These are phyloP conservation scores for Rhogogaster chlorosoma DNA, from an alignment of 2,888 invertebrate genomes.

Conservation along the genomic window DNA sequence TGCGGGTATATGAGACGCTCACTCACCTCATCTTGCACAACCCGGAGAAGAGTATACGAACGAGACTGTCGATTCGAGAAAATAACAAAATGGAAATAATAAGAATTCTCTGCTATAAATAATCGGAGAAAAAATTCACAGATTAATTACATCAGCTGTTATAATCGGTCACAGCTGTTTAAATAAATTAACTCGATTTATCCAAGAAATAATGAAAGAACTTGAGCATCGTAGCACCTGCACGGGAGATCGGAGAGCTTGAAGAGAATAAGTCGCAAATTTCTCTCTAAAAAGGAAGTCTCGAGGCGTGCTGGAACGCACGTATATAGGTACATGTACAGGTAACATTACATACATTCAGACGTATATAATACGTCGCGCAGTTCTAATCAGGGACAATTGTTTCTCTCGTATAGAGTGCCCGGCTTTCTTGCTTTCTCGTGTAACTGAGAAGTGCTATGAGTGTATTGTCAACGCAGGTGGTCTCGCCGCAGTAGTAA, in stretches of 20 bases:
- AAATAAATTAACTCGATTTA: not conserved
- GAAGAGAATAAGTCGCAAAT: not conserved
- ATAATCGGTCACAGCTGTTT: not conserved
- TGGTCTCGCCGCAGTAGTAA: not conserved
- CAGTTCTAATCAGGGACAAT: conserved; percentile 36
- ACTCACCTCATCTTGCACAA: not conserved
- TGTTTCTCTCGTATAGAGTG: conserved; percentile 10
- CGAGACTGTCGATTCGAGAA: not conserved
- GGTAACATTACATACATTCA: not conserved
- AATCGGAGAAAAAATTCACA: not conserved
- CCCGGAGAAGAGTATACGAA: not conserved
- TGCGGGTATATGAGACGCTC: conserved; percentile 7
- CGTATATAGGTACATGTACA: not conserved
- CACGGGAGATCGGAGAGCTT: not conserved
- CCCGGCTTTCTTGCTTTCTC: conserved; percentile 38
- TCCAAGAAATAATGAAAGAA: not conserved
- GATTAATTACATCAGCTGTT: not conserved
- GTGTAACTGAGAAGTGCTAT: conserved; percentile 29
- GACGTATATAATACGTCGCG: not conserved
- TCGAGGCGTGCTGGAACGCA: not conserved
- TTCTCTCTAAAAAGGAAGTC: conserved; percentile 9
- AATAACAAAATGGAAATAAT: not conserved
- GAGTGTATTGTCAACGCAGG: conserved; percentile 33
- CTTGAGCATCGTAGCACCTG: not conserved
- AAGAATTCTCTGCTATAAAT: not conserved